Evolutionary conservation across 2,113 vertebrate species (phyloP), one percentile per base, ranked within the genome.

Genomic region (Colaptes auratus): DNA sequence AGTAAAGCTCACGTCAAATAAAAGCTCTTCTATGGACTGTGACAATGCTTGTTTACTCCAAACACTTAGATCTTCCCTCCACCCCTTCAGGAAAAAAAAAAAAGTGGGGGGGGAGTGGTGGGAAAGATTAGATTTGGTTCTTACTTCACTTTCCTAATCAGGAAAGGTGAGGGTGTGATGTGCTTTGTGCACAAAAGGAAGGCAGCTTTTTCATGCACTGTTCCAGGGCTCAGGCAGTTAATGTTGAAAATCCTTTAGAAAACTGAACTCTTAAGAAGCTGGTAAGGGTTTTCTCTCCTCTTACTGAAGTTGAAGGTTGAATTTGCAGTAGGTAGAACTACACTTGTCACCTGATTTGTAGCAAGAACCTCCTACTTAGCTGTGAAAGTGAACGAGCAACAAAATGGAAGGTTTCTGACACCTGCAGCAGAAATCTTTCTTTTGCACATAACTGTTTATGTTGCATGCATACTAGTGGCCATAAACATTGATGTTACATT

Each of bases 101-200:
- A 64, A 46, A 0, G 52, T 33, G 52, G 79, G n/a, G 53, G 92
- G 39, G 39, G 39, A 39, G 39, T 39, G 39, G 39, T 39, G 39
- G 39, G 39, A 88, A 64, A 48, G 0, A 59, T 44, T 48, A 79
- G 55, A 55, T 89, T 82, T 88, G 28, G 81, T 89, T 58, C 72
- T 89, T 80, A 53, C 83, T 86, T 97, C 91, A 70, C 81, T 96
- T 92, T 55, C 65, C 94, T 95, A 67, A 88, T 91, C 82, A 95
- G 86, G 64, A 95, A 95, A 92, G 60, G 31, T 89, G 70, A 81
- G 72, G 82, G 39, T 81, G 46, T 85, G 75, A 55, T 83, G 46
- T 70, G 92, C 81, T 23, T 75, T 75, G 53, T 53, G 66, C 53
- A 63, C 84, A 74, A 71, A 89, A 66, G 7, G 6, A 6, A 2